These are phyloP conservation scores for Danio jaintianensis DNA, from an alignment of 2,797 vertebrate genomes.

Conservation along the genomic window DNA sequence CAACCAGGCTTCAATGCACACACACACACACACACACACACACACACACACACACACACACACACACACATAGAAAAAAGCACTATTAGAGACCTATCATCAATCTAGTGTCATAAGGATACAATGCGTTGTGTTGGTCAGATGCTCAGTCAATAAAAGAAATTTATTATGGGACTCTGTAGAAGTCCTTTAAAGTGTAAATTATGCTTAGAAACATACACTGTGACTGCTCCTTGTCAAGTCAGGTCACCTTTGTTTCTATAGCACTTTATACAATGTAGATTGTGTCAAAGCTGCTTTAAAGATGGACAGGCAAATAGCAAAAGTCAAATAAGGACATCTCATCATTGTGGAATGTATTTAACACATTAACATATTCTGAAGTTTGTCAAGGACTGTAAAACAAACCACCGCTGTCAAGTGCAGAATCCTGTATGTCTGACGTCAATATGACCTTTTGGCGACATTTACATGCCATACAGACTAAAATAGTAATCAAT, in stretches of 20 bases:
- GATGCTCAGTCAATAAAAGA: neutral
- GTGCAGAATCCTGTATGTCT: neutral
- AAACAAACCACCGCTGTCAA: conserved; percentile 7
- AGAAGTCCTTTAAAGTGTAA: neutral
- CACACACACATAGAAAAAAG: no score
- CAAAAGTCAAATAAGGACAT: no score
- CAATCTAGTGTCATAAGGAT: neutral
- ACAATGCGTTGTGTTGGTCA: neutral
- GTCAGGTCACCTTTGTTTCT: no score
- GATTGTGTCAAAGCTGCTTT: no score
- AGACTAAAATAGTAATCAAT: conserved; percentile 33
- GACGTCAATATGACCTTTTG: conserved; percentile 11
- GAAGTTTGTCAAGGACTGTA: neutral
- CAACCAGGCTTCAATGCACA: neutral
- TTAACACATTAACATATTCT: no score
- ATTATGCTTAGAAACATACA: neutral
- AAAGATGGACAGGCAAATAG: no score
- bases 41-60: no score
- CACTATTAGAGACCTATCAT: neutral
- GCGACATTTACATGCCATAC: conserved; percentile 27
- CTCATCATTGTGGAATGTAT: no score
- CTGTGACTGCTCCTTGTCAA: neutral
- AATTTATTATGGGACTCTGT: neutral
- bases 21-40: no score
- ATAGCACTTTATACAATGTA: no score